phyloP scores from a whole-genome alignment of 2,797 vertebrate genomes.

The Crocidura indochinensis region DNA sequence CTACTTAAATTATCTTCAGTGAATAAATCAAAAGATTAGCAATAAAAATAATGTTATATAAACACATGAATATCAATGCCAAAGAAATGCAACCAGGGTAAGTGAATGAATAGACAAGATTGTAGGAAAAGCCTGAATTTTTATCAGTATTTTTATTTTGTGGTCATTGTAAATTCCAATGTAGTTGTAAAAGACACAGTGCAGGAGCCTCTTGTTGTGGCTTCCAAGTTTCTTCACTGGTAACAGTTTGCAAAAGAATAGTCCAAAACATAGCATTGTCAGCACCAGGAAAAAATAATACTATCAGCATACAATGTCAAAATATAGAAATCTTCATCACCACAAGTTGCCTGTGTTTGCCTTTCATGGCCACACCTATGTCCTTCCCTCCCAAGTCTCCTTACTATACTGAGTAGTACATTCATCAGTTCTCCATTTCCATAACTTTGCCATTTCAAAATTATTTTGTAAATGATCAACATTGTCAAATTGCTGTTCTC shows the following conservation, averaged over 20 bases:
- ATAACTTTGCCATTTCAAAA: neutral
- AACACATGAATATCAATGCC: neutral
- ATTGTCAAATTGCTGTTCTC: too few species aligned
- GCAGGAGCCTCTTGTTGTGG: neutral
- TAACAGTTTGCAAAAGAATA: neutral
- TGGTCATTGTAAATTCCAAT: neutral
- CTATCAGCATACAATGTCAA: neutral
- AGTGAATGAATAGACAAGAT: neutral
- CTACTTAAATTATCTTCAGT: neutral
- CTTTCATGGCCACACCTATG: neutral
- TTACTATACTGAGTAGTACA: neutral
- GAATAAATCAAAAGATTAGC: neutral
- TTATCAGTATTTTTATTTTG: constrained; percentile 17
- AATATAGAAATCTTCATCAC: neutral
- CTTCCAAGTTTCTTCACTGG: neutral
- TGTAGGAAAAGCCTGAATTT: neutral
- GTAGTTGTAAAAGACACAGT: neutral
- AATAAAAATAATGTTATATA: neutral
- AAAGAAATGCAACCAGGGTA: neutral
- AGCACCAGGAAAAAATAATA: too few species aligned
- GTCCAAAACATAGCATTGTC: too few species aligned
- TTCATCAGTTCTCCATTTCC: neutral
- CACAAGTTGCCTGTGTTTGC: neutral
- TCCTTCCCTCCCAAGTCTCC: neutral
- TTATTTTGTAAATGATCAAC: neutral